Evolutionary conservation across 2,797 vertebrate genomes (phyloP), one percentile per base, ranked within the genome.

Genomic region (Acridotheres tristis): DNA sequence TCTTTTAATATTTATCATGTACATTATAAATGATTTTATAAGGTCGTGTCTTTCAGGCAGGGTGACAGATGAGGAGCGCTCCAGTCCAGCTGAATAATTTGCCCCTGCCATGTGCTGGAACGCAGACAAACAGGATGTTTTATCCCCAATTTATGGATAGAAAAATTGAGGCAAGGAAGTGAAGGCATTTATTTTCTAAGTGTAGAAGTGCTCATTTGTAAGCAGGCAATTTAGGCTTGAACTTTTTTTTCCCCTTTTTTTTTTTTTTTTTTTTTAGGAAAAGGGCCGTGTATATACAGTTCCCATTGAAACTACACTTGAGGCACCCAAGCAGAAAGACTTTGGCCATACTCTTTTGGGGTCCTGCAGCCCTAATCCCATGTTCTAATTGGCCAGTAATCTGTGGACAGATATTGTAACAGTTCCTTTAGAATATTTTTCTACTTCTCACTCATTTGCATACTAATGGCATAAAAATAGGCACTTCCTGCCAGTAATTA

Each of bases 401-500:
- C 94, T 97, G 84, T 92, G 92, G 94, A 97, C 94, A 96, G 96
- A 96, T 96, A 96, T 97, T 97, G 96, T 97, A 97, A 96, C 96
- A 95, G 95, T 97, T 97, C 97, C 96, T 97, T 97, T 96, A 94
- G 96, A 96, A 96, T 97, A 97, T 96, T 97, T 97, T 96, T 97
- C 94, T 96, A 73, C 96, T 97, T 97, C 89, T 94, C 72, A n/a
- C 81, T 96, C 92, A 97, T 97, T 97, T 97, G 94, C 97, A 97
- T 97, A 93, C 94, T 97, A 97, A 97, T 97, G 94, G 96, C 94
- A 97, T 97, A 97, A 97, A 97, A 97, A 96, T 96, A 94, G 92
- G 96, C 94, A 96, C 96, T 97, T 97, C 97, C 97, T 97, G 96
- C 95, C 92, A 96, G 96, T 97, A 97, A 97, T 97, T 97, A 97